Evolutionary conservation across 2,888 invertebrate genomes (phyloP).

Genomic region (Ectemnius cavifrons): DNA sequence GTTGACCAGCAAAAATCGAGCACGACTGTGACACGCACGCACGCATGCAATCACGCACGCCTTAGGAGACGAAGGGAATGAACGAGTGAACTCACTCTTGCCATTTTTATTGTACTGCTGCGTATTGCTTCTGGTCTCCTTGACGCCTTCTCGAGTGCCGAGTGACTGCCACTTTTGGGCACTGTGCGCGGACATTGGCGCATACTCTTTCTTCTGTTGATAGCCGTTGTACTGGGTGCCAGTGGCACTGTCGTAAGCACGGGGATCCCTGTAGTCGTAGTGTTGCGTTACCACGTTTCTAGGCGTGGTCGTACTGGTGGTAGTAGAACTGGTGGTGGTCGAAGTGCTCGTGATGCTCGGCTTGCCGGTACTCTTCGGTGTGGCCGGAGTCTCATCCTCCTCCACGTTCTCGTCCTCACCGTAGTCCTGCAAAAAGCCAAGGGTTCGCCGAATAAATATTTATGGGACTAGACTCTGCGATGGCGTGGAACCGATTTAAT

Average conservation of each 20-base stretch:
- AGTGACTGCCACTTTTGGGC: constrained; percentile 71
- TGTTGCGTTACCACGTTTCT: constrained; percentile 66
- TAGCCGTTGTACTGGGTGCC: constrained; percentile 66
- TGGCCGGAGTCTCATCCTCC: constrained; percentile 61
- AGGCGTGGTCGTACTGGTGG: constrained; percentile 76
- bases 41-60: too few species aligned
- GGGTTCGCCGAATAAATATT: too few species aligned
- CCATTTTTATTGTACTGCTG: constrained; percentile 65
- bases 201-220: constrained; percentile 69
- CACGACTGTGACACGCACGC: not conserved
- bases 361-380: constrained; percentile 50
- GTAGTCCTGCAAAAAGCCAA: constrained; percentile 64
- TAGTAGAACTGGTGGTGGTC: constrained; percentile 72
- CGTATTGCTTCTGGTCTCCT: constrained; percentile 67
- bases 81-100: constrained; percentile 63
- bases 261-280: constrained; percentile 64
- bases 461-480: too few species aligned
- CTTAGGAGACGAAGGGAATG: too few species aligned
- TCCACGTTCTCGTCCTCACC: constrained; percentile 67
- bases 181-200: constrained; percentile 70
- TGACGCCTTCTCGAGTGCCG: constrained; percentile 69
- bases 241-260: constrained; percentile 58
- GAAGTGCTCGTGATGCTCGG: constrained; percentile 63
- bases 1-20: too few species aligned
- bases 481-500: too few species aligned